Evolutionary conservation across 2,797 vertebrate genomes (phyloP).

Genomic region (Dipus sagitta): DNA sequence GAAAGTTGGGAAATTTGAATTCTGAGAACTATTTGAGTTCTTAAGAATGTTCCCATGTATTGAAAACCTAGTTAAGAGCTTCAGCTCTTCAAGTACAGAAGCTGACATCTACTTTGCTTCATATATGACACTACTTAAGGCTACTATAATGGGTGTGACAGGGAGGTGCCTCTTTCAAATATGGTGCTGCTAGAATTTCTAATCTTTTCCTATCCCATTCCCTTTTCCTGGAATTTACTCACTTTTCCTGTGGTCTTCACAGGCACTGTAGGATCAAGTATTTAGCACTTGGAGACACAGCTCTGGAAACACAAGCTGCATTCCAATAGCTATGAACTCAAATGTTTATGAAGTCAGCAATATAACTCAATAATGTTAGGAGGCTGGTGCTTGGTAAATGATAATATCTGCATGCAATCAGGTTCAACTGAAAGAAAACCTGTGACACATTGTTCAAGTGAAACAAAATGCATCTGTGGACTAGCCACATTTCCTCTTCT

Average conservation of each 20-base stretch:
- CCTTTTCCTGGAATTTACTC: neutral
- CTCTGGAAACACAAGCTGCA: neutral
- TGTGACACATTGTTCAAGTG: neutral
- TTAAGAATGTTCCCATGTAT: slow-evolving; percentile 36
- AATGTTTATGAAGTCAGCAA: neutral
- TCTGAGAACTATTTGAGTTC: neutral
- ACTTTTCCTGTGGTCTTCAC: slow-evolving; percentile 12
- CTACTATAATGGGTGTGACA: neutral
- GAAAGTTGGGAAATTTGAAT: slow-evolving; percentile 21
- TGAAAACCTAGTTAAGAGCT: neutral
- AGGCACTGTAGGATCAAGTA: slow-evolving; percentile 9
- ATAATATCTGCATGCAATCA: neutral
- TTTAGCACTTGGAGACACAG: slow-evolving; percentile 5
- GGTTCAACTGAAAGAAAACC: slow-evolving; percentile 13
- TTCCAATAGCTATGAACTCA: neutral
- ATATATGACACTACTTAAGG: neutral
- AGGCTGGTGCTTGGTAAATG: neutral
- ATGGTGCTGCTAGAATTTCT: neutral
- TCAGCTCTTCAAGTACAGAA: neutral
- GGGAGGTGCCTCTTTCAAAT: neutral
- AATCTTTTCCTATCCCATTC: neutral
- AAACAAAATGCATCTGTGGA: slow-evolving; percentile 43
- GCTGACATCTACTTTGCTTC: neutral
- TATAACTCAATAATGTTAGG: neutral
- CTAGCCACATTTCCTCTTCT: slow-evolving; percentile 28